Base-by-base conservation (phyloP, 2,888 invertebrate genomes). In the Choristoneura rosaceana region DNA sequence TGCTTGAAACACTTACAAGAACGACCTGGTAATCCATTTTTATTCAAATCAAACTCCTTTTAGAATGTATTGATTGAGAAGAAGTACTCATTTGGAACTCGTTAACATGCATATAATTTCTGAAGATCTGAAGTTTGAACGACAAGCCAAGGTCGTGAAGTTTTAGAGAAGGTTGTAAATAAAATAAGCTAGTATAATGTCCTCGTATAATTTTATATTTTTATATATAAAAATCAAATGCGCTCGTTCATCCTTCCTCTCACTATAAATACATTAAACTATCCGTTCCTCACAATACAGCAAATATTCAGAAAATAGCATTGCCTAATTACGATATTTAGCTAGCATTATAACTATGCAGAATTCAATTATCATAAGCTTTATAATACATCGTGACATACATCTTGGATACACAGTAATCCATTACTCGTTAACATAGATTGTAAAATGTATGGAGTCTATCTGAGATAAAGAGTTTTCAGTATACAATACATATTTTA, bases 231-330 rank as follows among this genome's bases (percentile, higher is more conserved):
- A 93, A 93, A 62, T 92, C 90, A 89, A 91, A 91, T 91, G 89
- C 90, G 84, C 84, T 84, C 93, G 84, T 89, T 87, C 92, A 91
- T 92, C 80, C 93, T 70, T 91, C 92, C 80, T 84, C 90, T 87
- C 85, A 83, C 83, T 91, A 92, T 93, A 93, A 93, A 93, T 93
- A 93, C 91, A 90, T 87, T 84, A 71, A 71, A 85, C 85, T 87
- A 83, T 89, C 88, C 85, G 84, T 86, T 82, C 83, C 80, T 84
- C 87, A 90, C 92, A 88, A 55, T 88, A 90, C 87, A 87, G 91
- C 90, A 91, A 89, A 89, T 90, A 90, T 91, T 91, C 90, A 89
- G 89, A 92, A 92, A 92, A 92, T 93, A 93, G 93, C 93, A 93
- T 93, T 91, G 90, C 91, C 93, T 93, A 92, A 91, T 90, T 87